These are phyloP conservation scores for Caranx ignobilis DNA, from an alignment of 2,113 vertebrate genomes.

Conservation along the genomic window DNA sequence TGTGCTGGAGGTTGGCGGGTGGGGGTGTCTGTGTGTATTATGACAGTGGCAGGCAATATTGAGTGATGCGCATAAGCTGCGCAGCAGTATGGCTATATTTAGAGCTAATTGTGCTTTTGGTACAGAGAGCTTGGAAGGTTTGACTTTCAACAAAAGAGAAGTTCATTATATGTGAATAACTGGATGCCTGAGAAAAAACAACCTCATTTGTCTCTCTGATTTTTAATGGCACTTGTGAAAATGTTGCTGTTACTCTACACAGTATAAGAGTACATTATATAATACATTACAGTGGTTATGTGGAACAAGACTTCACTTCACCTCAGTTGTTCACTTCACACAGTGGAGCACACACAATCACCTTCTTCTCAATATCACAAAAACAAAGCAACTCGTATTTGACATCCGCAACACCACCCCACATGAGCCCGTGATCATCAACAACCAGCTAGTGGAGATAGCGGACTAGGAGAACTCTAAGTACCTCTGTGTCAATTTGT, in stretches of 20 bases:
- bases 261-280: not conserved
- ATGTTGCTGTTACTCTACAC: constrained; percentile 18
- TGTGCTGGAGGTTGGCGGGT: not conserved
- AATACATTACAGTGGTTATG: not conserved
- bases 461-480: too few relatives aligned
- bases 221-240: constrained; percentile 18
- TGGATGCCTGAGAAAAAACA: constrained; percentile 36
- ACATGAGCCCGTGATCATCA: too few relatives aligned
- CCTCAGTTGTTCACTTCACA: too few relatives aligned
- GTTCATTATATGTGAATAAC: constrained; percentile 51
- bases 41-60: constrained; percentile 64
- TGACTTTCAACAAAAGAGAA: constrained; percentile 69
- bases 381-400: too few relatives aligned
- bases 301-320: not conserved
- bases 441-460: too few relatives aligned
- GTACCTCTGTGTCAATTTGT: too few relatives aligned
- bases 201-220: constrained; percentile 44
- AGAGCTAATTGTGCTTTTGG: constrained; percentile 58
- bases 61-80: constrained; percentile 71
- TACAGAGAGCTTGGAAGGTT: constrained; percentile 42
- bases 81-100: constrained; percentile 67
- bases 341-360: too few relatives aligned
- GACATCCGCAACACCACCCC: too few relatives aligned
- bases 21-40: not conserved
- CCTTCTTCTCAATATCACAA: too few relatives aligned